Evolutionary conservation across 1,140 invertebrate genomes (phyloP).

Genomic region (Homarus americanus): DNA sequence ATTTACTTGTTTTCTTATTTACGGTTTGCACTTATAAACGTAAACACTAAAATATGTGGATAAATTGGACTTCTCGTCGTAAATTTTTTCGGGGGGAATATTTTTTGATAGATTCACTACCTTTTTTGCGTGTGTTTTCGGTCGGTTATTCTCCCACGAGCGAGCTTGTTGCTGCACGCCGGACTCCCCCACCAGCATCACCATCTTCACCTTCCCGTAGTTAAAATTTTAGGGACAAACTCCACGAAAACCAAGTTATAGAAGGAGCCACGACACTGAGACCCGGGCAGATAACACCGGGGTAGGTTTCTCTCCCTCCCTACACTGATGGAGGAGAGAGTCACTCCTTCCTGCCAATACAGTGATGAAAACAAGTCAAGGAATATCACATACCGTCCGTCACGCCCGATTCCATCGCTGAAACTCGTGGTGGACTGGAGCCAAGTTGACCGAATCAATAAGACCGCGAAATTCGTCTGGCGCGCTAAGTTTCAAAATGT

Average conservation of each 20-base stretch:
- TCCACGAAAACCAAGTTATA: background rate
- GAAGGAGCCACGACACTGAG: background rate
- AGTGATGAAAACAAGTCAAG: background rate
- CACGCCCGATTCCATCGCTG: conserved; percentile 10
- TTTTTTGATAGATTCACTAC: too few relatives aligned
- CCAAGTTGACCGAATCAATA: background rate
- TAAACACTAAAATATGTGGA: too few relatives aligned
- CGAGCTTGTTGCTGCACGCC: background rate
- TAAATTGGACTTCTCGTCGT: too few relatives aligned
- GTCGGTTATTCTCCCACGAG: too few relatives aligned
- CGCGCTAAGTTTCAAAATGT: background rate
- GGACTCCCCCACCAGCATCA: background rate
- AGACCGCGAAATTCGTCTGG: conserved; percentile 8
- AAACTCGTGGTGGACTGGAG: conserved; percentile 9
- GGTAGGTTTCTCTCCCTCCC: background rate
- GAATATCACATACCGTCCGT: conserved; percentile 4
- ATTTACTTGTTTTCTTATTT: too few relatives aligned
- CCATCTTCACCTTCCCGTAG: too few relatives aligned
- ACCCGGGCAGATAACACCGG: background rate
- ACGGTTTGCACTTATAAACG: too few relatives aligned
- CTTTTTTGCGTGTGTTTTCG: too few relatives aligned
- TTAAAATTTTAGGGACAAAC: background rate
- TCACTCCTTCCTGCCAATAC: background rate
- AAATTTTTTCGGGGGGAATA: too few relatives aligned
- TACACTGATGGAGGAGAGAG: background rate